Evolutionary conservation across 2,113 vertebrate species (phyloP), one percentile per base, ranked within the genome.

Genomic region (Gopherus flavomarginatus): DNA sequence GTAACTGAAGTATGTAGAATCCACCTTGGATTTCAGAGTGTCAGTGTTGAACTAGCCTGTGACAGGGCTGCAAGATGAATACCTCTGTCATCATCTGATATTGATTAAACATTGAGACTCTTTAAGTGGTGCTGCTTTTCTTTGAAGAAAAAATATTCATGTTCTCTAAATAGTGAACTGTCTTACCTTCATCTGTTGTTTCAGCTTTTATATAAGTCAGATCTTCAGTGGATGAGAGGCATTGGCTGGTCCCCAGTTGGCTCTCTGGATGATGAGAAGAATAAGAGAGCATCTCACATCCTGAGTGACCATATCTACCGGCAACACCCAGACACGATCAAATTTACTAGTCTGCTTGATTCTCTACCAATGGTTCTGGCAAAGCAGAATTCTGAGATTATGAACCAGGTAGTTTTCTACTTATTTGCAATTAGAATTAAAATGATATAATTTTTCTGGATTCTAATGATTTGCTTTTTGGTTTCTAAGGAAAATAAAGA

Each of bases 221-320:
- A 99, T 89, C 98, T 99, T 53, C 98, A 97, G 57, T 99, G 98
- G 98, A 95, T 99, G 11, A 97, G 79, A 97, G 99, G 99, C 89
- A 97, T 98, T 57, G 99, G 99, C 86, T 99, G 99, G 99, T 94
- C 97, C 13, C 98, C 99, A 14, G 86, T 94, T 80, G 99, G 98
- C 1, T 99, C 99, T 1, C 17, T 99, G 72, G 99, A 99, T 5
- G 98, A 91, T 89, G 99, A 98, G 97, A 99, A 99, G 88, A 99
- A 97, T 27, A 99, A 99, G 94, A 98, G 98, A 92, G 98, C 98
- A 3, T 92, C 97, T 13, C 87, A 97, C 29, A 98, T 98, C 97
- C 91, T 99, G 91, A 99, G 98, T 93, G 99, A 99, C 54, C 96
- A 97, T 8, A 90, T 96, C 31, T 99, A 99, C 56, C 98, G 99